Evolutionary conservation across 2,113 vertebrate genomes (phyloP).

Genomic region (Aldabrachelys gigantea): DNA sequence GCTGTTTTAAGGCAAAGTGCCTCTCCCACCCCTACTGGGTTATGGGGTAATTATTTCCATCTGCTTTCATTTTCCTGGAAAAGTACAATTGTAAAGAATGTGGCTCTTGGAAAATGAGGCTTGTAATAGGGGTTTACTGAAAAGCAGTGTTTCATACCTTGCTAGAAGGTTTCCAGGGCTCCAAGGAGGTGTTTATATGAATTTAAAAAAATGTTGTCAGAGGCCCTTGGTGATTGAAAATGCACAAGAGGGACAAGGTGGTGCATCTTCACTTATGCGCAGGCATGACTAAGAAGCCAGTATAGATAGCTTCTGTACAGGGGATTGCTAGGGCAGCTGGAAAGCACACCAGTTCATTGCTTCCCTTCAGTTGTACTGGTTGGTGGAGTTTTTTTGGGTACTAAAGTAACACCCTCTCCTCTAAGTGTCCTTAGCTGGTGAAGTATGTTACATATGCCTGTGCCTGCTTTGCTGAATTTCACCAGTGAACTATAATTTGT

Average conservation of each 20-base stretch:
- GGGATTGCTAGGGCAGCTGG: background rate
- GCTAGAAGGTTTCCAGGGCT: background rate
- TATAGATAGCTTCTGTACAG: background rate
- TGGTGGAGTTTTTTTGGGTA: background rate
- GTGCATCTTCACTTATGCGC: background rate
- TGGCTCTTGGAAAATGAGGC: background rate
- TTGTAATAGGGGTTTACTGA: background rate
- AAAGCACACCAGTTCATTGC: background rate
- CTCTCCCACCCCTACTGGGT: background rate
- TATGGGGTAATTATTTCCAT: background rate
- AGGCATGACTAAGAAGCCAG: background rate
- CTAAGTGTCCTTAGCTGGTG: background rate
- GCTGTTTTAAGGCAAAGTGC: background rate
- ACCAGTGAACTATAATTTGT: background rate
- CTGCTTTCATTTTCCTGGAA: background rate
- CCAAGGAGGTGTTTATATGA: background rate
- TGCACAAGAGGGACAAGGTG: background rate
- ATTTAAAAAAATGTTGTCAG: background rate
- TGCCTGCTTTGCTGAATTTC: background rate
- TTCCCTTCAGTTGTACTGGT: background rate
- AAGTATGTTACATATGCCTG: background rate
- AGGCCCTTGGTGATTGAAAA: background rate
- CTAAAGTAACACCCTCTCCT: background rate
- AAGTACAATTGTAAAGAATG: background rate
- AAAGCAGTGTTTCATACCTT: background rate